Percentiles rank a stretch among this genome's conserved stretches.
These are phyloP conservation scores for Antrozous pallidus DNA, from an alignment of 2,797 vertebrate species.

Conservation along the genomic window DNA sequence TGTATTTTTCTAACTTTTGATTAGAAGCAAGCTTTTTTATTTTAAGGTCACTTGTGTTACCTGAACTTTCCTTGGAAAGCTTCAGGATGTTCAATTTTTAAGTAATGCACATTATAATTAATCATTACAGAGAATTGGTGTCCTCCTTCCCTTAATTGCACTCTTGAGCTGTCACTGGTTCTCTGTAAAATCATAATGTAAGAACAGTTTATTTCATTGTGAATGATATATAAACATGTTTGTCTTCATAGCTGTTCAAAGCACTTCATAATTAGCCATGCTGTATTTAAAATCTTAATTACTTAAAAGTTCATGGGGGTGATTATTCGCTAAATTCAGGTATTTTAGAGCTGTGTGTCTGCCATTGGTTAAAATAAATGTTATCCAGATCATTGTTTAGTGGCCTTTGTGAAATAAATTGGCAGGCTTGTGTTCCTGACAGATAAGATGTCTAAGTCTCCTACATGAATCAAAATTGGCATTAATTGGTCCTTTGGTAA, in stretches of 20 bases:
- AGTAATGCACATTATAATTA: slow-evolving; percentile 63
- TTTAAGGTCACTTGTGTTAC: slow-evolving; percentile 64
- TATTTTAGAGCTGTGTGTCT: slow-evolving; percentile 17
- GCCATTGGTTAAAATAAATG: slow-evolving; percentile 58
- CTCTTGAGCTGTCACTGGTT: slow-evolving; percentile 42
- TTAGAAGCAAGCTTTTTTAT: slow-evolving; percentile 62
- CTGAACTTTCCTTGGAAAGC: slow-evolving; percentile 59
- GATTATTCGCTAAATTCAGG: slow-evolving; percentile 38
- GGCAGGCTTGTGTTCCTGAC: slow-evolving; percentile 45
- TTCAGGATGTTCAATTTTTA: slow-evolving; percentile 52
- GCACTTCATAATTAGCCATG: slow-evolving; percentile 36
- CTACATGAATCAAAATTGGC: slow-evolving; percentile 60
- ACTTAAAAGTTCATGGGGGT: slow-evolving; percentile 44
- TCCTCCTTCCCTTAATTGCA: slow-evolving; percentile 37
- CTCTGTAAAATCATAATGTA: slow-evolving; percentile 28
- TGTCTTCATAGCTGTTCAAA: slow-evolving; percentile 55
- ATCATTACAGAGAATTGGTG: slow-evolving; percentile 34
- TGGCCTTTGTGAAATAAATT: slow-evolving; percentile 55
- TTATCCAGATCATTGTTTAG: slow-evolving; percentile 52
- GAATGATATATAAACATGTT: slow-evolving; percentile 59
- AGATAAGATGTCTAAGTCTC: slow-evolving; percentile 55
- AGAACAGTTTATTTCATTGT: slow-evolving; percentile 54
- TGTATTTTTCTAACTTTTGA: slow-evolving; percentile 51
- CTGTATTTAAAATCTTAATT: slow-evolving; percentile 63
- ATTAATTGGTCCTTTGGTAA: slow-evolving; percentile 59